Evolutionary conservation across 2,888 invertebrate genomes (phyloP).

Genomic region (Diadegma fenestrale): DNA sequence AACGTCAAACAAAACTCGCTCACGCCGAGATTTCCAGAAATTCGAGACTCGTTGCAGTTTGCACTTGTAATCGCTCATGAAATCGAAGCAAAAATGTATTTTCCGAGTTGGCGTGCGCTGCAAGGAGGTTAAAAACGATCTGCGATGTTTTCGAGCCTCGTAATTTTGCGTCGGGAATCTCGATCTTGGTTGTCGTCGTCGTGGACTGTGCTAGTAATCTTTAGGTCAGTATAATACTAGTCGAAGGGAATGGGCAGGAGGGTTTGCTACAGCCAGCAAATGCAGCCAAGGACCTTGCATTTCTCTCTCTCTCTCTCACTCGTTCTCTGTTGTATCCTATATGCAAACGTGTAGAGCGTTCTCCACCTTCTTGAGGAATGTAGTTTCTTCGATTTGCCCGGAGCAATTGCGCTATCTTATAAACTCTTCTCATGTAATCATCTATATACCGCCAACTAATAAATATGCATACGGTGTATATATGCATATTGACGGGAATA

Average conservation of each 20-base stretch:
- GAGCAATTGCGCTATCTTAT: constrained; percentile 50
- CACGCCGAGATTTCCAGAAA: background rate
- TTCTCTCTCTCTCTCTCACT: constrained; percentile 43
- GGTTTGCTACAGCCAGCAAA: constrained; percentile 38
- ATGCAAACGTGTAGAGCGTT: constrained; percentile 17
- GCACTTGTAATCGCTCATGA: background rate
- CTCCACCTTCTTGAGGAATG: constrained; percentile 67
- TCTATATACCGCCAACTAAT: constrained; percentile 62
- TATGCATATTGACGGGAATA: background rate
- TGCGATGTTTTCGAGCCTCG: constrained; percentile 14
- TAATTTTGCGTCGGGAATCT: constrained; percentile 12
- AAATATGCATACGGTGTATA: constrained; percentile 51
- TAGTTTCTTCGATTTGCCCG: constrained; percentile 67
- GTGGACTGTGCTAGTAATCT: constrained; percentile 73
- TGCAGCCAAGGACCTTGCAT: constrained; percentile 55
- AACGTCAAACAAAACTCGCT: too few species aligned
- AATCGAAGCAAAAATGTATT: background rate
- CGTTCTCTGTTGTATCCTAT: constrained; percentile 10
- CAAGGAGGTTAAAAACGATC: constrained; percentile 5
- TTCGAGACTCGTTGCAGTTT: background rate
- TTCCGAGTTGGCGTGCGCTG: background rate
- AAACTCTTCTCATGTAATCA: constrained; percentile 66
- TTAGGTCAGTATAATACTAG: constrained; percentile 79
- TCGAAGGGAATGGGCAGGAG: constrained; percentile 65
- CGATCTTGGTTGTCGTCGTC: constrained; percentile 35